Evolutionary conservation across 2,888 invertebrate species (phyloP).

Genomic region (Resseliella maxima): DNA sequence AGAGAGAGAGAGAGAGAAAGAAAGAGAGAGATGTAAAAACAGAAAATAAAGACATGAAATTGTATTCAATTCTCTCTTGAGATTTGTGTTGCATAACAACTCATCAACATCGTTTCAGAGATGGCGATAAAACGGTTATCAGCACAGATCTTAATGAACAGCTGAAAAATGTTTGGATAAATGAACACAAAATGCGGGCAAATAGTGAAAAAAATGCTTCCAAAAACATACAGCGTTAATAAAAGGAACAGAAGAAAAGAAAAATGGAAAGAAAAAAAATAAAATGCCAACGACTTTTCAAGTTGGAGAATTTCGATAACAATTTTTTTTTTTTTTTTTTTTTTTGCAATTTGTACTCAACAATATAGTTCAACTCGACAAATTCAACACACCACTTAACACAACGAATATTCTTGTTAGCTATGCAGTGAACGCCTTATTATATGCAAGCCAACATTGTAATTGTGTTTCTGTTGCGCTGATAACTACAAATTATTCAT

Average conservation of each 20-base stretch:
- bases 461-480: not conserved
- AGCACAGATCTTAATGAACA: not conserved
- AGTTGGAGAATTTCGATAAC: not conserved
- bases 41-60: not conserved
- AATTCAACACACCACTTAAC: not conserved
- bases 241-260: no score
- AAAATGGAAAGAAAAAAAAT: not conserved
- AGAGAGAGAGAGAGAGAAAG: not conserved
- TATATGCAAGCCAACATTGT: not conserved
- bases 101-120: not conserved
- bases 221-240: no score
- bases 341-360: no score
- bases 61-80: not conserved
- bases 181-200: not conserved
- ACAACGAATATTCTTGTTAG: not conserved
- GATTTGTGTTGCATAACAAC: constrained; percentile 1
- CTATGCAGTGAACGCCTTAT: not conserved
- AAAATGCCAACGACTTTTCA: not conserved
- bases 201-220: not conserved
- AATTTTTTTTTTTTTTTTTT: not conserved
- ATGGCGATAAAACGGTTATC: not conserved
- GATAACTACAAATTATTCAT: constrained; percentile 3
- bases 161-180: not conserved
- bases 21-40: no score
- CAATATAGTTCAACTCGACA: not conserved